phyloP scores from a whole-genome alignment of 2,888 invertebrate species.

The Brachyptera risi region DNA sequence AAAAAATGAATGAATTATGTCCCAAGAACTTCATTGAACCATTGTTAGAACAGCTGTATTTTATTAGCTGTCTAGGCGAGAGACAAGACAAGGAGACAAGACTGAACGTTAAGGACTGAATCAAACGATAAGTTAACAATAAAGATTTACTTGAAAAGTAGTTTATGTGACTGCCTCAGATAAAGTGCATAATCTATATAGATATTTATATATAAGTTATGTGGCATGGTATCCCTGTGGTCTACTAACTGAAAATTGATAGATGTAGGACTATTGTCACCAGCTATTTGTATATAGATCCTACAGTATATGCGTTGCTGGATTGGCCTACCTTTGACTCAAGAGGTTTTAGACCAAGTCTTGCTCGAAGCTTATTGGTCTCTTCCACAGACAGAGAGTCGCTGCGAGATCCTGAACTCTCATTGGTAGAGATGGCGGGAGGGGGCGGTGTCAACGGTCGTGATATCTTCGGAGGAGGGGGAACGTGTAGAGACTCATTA shows the following conservation, averaged over 20 bases:
- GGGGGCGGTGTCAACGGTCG: conserved; percentile 38
- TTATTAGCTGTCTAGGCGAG: too few species aligned
- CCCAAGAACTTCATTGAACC: too few species aligned
- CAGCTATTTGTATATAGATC: background rate
- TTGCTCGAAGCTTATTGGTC: conserved; percentile 85
- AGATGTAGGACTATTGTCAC: background rate
- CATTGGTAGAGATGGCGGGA: conserved; percentile 38
- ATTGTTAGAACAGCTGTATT: too few species aligned
- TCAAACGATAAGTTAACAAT: too few species aligned
- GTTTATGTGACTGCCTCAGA: too few species aligned
- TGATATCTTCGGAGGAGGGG: conserved; percentile 42
- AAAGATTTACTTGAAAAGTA: too few species aligned
- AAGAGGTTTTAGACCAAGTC: conserved; percentile 89
- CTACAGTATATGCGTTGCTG: background rate
- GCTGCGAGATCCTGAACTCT: conserved; percentile 40
- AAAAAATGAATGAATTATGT: too few species aligned
- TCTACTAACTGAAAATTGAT: background rate
- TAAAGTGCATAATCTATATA: too few species aligned
- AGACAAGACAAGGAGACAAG: too few species aligned
- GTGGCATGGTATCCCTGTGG: background rate
- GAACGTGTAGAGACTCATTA: conserved; percentile 31
- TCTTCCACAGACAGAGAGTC: conserved; percentile 71
- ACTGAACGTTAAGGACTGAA: too few species aligned
- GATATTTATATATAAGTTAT: too few species aligned
- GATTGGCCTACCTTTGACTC: conserved; percentile 53